These are phyloP conservation scores for Engystomops pustulosus DNA, from an alignment of 2,113 vertebrate genomes.

Conservation along the genomic window DNA sequence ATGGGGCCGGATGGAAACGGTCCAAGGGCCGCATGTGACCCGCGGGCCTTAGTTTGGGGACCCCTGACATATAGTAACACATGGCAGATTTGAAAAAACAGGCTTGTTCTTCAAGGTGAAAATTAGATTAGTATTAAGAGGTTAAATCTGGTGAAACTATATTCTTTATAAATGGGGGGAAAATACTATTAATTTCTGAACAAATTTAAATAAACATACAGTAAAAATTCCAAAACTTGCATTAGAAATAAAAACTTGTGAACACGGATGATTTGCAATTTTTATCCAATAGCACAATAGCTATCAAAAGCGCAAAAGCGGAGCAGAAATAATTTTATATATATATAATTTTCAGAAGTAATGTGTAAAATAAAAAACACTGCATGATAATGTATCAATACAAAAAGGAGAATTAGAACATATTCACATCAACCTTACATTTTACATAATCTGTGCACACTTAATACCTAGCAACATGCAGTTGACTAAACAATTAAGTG, in stretches of 20 bases:
- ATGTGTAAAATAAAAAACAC: background rate
- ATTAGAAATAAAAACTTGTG: background rate
- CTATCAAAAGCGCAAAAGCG: background rate
- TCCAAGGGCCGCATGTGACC: too few species aligned
- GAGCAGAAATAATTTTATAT: background rate
- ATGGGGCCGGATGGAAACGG: too few species aligned
- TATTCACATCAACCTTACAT: background rate
- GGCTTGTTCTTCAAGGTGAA: too few species aligned
- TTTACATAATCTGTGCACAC: background rate
- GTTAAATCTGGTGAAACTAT: too few species aligned
- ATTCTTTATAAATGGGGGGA: too few species aligned
- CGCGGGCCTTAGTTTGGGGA: too few species aligned
- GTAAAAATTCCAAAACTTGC: background rate
- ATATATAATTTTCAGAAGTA: background rate
- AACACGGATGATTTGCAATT: background rate
- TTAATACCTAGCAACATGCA: conserved; percentile 8
- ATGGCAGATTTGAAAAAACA: too few species aligned
- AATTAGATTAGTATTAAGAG: too few species aligned
- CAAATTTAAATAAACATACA: too few species aligned
- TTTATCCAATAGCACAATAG: background rate
- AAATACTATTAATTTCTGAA: too few species aligned
- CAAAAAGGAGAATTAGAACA: background rate
- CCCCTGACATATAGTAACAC: too few species aligned
- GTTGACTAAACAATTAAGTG: background rate
- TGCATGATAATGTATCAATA: background rate